Evolutionary conservation across 2,888 invertebrate genomes (phyloP).

Genomic region (Xylocampa areola): DNA sequence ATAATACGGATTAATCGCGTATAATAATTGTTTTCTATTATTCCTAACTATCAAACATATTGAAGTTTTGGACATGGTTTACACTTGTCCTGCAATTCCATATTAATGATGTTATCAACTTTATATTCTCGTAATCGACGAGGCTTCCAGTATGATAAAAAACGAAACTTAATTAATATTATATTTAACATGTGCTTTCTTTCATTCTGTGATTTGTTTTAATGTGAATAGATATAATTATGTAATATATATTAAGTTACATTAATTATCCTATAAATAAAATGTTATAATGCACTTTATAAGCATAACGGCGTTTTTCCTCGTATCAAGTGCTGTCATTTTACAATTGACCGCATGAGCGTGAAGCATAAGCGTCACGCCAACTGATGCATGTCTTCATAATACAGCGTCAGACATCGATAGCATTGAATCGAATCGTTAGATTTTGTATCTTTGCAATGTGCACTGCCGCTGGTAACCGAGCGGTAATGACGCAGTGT

Average conservation of each 20-base stretch:
- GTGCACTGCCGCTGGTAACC: constrained; percentile 8
- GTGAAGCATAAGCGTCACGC: constrained; percentile 8
- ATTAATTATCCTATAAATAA: background rate
- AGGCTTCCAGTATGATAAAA: too few species aligned
- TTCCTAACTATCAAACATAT: too few species aligned
- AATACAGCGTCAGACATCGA: constrained; percentile 13
- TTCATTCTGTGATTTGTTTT: too few species aligned
- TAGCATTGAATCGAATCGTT: background rate
- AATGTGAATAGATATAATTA: too few species aligned
- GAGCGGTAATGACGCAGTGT: constrained; percentile 17
- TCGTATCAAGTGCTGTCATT: constrained; percentile 1
- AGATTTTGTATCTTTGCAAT: constrained; percentile 1
- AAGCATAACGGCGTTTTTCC: constrained; percentile 15
- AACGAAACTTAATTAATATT: too few species aligned
- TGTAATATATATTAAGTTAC: background rate
- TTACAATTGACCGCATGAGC: background rate
- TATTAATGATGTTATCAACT: too few species aligned
- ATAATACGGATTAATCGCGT: too few species aligned
- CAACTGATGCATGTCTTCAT: constrained; percentile 17
- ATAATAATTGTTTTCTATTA: too few species aligned
- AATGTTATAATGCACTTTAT: background rate
- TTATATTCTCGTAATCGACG: too few species aligned
- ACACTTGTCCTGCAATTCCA: too few species aligned
- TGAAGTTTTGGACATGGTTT: too few species aligned
- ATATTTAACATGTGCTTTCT: too few species aligned